phyloP scores from a whole-genome alignment of 2,113 vertebrate genomes.

The Oplegnathus fasciatus region DNA sequence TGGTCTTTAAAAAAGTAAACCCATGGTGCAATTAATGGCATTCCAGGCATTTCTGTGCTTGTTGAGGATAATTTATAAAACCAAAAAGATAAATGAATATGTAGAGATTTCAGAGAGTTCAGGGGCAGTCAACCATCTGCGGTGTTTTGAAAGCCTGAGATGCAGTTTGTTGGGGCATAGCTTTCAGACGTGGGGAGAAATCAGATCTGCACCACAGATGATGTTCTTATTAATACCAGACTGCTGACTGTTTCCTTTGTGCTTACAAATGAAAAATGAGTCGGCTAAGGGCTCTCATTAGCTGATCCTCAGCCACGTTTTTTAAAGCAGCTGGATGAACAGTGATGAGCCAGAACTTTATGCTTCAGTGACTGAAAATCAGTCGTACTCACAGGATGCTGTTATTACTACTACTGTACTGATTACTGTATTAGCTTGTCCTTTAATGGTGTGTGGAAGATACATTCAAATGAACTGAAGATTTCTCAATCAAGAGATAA shows the following conservation, averaged over 20 bases:
- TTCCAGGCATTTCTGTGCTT: background rate
- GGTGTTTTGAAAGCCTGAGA: conserved; percentile 5
- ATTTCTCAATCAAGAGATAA: conserved; percentile 48
- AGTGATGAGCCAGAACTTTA: conserved; percentile 43
- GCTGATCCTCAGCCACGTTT: conserved; percentile 16
- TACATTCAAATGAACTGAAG: conserved; percentile 15
- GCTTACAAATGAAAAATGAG: conserved; percentile 48
- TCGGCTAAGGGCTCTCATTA: conserved; percentile 43
- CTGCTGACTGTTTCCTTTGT: conserved; percentile 47
- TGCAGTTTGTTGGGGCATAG: background rate
- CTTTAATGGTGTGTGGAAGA: conserved; percentile 47
- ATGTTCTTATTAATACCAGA: conserved; percentile 49
- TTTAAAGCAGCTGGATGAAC: conserved; percentile 24
- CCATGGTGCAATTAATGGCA: background rate
- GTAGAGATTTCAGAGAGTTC: background rate
- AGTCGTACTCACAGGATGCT: conserved; percentile 30
- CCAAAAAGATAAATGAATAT: background rate
- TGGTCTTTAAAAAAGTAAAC: background rate
- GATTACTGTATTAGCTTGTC: conserved; percentile 25
- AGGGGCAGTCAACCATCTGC: conserved; percentile 36
- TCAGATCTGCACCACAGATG: conserved; percentile 38
- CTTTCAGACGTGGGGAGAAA: conserved; percentile 36
- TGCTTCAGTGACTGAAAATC: conserved; percentile 46
- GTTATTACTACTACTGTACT: conserved; percentile 30
- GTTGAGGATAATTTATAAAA: conserved; percentile 10